These are phyloP conservation scores for Varanus salvator DNA, from an alignment of 2,113 vertebrate genomes.

Conservation along the genomic window DNA sequence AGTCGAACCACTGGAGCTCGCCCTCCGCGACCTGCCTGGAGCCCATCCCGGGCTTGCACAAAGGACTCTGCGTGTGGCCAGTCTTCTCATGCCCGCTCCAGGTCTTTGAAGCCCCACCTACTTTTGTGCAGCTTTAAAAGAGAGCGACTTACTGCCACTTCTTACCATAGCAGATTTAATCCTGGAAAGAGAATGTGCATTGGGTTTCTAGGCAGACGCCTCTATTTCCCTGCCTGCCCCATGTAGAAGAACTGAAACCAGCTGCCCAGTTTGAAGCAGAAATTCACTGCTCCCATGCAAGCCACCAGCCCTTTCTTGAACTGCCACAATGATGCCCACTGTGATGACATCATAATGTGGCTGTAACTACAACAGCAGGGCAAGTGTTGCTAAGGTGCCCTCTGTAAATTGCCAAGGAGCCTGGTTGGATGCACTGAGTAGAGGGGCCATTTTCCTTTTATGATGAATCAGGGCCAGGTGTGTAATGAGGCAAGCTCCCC, in stretches of 20 bases:
- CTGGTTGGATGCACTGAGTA: not conserved
- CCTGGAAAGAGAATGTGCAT: not conserved
- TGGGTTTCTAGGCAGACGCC: not conserved
- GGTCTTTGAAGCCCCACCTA: not conserved
- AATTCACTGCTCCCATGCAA: not conserved
- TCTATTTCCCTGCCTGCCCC: conserved; percentile 16
- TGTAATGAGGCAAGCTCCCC: not conserved
- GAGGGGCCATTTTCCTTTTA: not conserved
- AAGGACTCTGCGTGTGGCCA: no score
- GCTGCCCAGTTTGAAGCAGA: conserved; percentile 24
- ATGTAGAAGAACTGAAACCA: conserved; percentile 6
- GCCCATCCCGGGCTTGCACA: not conserved
- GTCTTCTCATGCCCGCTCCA: not conserved
- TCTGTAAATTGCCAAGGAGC: not conserved
- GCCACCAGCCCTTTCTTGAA: not conserved
- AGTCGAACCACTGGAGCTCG: not conserved
- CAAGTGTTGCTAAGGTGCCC: conserved; percentile 22
- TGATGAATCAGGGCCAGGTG: not conserved
- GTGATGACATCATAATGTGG: conserved; percentile 26
- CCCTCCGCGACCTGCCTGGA: no score
- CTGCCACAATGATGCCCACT: not conserved
- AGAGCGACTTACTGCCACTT: conserved; percentile 27
- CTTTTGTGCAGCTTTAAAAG: not conserved
- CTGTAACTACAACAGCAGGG: conserved; percentile 39
- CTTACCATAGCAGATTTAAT: conserved; percentile 23